phyloP scores from a whole-genome alignment of 2,113 vertebrate species.

The Nothocercus julius region DNA sequence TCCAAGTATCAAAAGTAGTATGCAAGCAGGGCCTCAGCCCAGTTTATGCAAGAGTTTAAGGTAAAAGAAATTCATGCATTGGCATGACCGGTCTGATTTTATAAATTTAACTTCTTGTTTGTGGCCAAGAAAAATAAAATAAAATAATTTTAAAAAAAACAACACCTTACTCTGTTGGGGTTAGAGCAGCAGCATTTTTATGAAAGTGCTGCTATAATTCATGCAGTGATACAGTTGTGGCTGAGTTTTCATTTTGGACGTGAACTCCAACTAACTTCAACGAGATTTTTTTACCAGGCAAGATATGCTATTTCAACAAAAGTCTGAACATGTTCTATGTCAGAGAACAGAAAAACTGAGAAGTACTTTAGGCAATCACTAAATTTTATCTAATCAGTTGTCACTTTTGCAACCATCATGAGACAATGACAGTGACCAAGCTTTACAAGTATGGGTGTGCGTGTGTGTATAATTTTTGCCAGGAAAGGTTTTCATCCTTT shows the following conservation, averaged over 20 bases:
- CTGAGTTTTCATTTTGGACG: background rate
- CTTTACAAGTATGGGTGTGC: too few relatives aligned
- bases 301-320: background rate
- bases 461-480: too few relatives aligned
- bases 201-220: background rate
- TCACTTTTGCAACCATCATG: background rate
- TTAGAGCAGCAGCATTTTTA: background rate
- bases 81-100: background rate
- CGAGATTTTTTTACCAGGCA: background rate
- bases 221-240: background rate
- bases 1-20: background rate
- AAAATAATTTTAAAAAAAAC: too few relatives aligned
- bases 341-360: accelerated
- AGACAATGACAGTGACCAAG: background rate
- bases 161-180: background rate
- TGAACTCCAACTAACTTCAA: background rate
- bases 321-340: background rate
- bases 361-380: background rate
- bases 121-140: background rate
- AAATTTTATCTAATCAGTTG: background rate
- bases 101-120: background rate
- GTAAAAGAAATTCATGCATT: background rate
- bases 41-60: background rate
- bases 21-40: background rate
- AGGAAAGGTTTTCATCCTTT: too few relatives aligned